Percentiles rank a stretch among this genome's conserved stretches.
phyloP scores from a whole-genome alignment of 2,888 invertebrate species.

The Tanypteryx hageni region DNA sequence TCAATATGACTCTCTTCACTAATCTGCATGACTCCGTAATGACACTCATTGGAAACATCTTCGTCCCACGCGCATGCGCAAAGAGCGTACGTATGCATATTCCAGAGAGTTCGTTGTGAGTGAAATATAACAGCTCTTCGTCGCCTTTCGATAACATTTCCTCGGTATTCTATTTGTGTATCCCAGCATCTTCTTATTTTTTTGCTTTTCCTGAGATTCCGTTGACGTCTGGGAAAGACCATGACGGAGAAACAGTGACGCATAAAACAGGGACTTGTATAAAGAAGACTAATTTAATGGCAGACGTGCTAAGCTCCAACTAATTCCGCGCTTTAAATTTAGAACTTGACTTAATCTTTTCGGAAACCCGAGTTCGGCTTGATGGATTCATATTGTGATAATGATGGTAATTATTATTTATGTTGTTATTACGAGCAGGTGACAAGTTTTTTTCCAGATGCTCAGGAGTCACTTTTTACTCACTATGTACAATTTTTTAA shows the following conservation, averaged over 20 bases:
- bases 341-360: no score
- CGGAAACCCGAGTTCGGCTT: no score
- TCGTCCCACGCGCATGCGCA: background rate
- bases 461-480: no score
- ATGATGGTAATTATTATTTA: no score
- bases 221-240: constrained; percentile 22
- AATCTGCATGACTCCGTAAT: background rate
- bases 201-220: background rate
- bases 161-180: background rate
- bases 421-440: no score
- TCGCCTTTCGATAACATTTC: background rate
- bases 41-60: background rate
- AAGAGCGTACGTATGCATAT: background rate
- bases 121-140: background rate
- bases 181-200: background rate
- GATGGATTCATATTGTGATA: no score
- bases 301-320: no score
- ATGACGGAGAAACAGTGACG: constrained; percentile 2
- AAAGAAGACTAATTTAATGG: no score
- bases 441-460: no score
- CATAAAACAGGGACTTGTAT: background rate
- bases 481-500: no score
- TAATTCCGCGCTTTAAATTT: no score
- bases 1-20: background rate
- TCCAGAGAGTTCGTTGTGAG: background rate